Conservation (phyloP, 2,113 vertebrate genomes). For the Typhlomys cinereus region DNA sequence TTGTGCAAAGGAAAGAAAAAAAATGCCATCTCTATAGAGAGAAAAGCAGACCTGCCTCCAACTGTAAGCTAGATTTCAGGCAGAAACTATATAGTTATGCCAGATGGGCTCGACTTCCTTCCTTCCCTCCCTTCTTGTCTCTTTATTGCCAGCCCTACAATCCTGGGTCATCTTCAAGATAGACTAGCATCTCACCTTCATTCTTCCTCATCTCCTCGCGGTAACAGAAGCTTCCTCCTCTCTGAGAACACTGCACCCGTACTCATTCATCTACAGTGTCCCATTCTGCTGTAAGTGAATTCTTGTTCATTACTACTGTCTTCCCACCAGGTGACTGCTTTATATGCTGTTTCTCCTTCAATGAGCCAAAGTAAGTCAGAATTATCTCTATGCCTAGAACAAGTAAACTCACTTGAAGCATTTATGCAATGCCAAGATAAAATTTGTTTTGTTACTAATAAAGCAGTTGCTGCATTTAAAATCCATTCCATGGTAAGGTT, state of each 20-base stretch:
- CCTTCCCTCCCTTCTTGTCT: accelerated
- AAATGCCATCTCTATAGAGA: accelerated
- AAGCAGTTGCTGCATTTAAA: conserved; percentile 5
- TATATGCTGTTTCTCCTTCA: background rate
- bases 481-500: background rate
- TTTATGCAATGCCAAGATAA: background rate
- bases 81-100: background rate
- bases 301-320: accelerated
- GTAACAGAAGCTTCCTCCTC: background rate
- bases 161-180: background rate
- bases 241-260: background rate
- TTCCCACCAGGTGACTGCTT: background rate
- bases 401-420: background rate
- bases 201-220: background rate
- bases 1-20: background rate
- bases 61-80: background rate
- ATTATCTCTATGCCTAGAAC: background rate
- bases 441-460: background rate
- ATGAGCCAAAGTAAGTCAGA: background rate
- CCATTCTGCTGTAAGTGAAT: background rate
- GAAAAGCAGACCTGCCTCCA: background rate
- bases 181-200: background rate
- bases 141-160: background rate
- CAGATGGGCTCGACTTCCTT: background rate
- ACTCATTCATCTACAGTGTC: background rate